Conservation (phyloP, 1,140 invertebrate species). For the Maconellicoccus hirsutus region DNA sequence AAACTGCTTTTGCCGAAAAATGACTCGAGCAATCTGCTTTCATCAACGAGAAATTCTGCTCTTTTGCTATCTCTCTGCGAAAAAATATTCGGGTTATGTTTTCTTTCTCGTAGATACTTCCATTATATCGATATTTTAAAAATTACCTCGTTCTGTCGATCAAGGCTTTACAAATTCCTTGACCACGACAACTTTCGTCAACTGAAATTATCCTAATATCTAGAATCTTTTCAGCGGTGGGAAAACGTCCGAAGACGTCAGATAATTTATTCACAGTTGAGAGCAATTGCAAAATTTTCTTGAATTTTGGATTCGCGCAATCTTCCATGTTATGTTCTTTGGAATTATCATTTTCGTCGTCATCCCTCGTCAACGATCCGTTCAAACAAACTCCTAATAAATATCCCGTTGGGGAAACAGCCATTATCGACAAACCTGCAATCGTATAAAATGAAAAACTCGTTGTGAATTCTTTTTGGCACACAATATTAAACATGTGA, state of each 20-base stretch:
- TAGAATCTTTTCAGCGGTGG: constrained; percentile 41
- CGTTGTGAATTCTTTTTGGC: too few species aligned
- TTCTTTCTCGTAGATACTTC: too few species aligned
- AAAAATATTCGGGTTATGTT: constrained; percentile 29
- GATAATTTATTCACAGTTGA: constrained; percentile 43
- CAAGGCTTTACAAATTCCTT: constrained; percentile 50
- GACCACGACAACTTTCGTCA: constrained; percentile 47
- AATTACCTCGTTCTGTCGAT: constrained; percentile 49
- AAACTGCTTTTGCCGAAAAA: constrained; percentile 55
- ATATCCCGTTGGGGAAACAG: constrained; percentile 44
- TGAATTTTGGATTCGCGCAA: constrained; percentile 30
- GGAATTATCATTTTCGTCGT: constrained; percentile 16
- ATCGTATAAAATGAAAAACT: constrained; percentile 15
- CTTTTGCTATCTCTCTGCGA: constrained; percentile 45
- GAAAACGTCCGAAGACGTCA: constrained; percentile 43
- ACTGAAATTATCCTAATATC: constrained; percentile 54
- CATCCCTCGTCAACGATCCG: constrained; percentile 31
- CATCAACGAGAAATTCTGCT: constrained; percentile 40
- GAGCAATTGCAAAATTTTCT: constrained; percentile 47
- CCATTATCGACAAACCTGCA: constrained; percentile 46
- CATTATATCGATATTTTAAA: not conserved
- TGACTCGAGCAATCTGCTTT: constrained; percentile 52
- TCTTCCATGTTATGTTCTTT: constrained; percentile 24
- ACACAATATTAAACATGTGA: too few species aligned
- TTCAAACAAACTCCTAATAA: constrained; percentile 46